phyloP scores from a whole-genome alignment of 1,140 invertebrate genomes.

The Drosophila pandora region DNA sequence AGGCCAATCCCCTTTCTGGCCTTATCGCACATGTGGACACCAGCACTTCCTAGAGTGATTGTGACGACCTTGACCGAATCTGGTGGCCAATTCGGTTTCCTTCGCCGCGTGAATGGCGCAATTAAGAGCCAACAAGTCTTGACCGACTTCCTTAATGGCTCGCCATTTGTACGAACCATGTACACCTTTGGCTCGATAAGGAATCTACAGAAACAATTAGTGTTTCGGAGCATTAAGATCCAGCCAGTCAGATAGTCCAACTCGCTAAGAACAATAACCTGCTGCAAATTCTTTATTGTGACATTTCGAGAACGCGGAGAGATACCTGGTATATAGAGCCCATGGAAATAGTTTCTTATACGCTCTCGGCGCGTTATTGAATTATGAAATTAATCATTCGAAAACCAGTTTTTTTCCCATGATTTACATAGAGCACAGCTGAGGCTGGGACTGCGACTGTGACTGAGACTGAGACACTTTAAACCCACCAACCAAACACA shows the following conservation, averaged over 20 bases:
- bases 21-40: conserved; percentile 28
- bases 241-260: conserved; percentile 7
- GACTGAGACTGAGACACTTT: conserved; percentile 64
- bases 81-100: conserved; percentile 17
- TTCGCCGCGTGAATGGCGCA: background rate
- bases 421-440: conserved; percentile 73
- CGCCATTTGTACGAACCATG: conserved; percentile 40
- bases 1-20: conserved; percentile 39
- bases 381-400: conserved; percentile 78
- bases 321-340: conserved; percentile 10
- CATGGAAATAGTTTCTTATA: conserved; percentile 60
- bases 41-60: conserved; percentile 11
- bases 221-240: conserved; percentile 10
- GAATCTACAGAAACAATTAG: conserved; percentile 32
- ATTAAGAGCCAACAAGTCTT: conserved; percentile 22
- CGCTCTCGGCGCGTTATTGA: conserved; percentile 56
- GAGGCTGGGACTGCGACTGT: background rate
- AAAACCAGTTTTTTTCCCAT: conserved; percentile 66
- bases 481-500: conserved; percentile 68
- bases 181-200: conserved; percentile 13
- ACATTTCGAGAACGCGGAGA: conserved; percentile 10
- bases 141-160: conserved; percentile 48
- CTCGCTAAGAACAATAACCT: conserved; percentile 27
- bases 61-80: conserved; percentile 50
- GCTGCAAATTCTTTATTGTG: conserved; percentile 3